These are phyloP conservation scores for Drosophila sordidula DNA, from an alignment of 2,888 invertebrate species.

Conservation along the genomic window DNA sequence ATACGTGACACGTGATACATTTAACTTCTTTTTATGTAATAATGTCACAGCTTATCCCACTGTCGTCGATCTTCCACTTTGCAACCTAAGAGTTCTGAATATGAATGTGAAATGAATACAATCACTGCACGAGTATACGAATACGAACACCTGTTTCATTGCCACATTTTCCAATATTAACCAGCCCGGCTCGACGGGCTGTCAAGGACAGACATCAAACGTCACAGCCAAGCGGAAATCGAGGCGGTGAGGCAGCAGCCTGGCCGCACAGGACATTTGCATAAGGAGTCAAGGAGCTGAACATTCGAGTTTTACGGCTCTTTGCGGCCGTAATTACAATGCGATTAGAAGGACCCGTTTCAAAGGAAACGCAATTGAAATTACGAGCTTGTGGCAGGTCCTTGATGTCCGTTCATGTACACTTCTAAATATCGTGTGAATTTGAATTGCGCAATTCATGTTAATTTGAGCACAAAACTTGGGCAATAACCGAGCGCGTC, in stretches of 20 bases:
- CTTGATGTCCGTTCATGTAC: constrained; percentile 20
- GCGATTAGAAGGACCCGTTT: constrained; percentile 39
- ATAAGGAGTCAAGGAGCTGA: constrained; percentile 22
- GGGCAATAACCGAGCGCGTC: constrained; percentile 49
- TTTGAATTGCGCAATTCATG: constrained; percentile 66
- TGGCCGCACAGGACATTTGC: constrained; percentile 34
- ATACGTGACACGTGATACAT: constrained; percentile 62
- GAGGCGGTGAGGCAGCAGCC: neutral
- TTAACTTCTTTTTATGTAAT: constrained; percentile 46
- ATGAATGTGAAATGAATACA: constrained; percentile 5
- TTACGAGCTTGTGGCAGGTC: constrained; percentile 4
- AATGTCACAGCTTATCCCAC: constrained; percentile 2
- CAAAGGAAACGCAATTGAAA: constrained; percentile 41
- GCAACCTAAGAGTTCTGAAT: constrained; percentile 8
- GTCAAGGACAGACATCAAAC: constrained; percentile 28
- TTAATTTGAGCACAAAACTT: constrained; percentile 65
- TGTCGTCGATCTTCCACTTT: neutral
- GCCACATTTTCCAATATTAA: constrained; percentile 4
- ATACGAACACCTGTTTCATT: constrained; percentile 26
- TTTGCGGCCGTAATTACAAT: constrained; percentile 49
- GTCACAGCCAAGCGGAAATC: constrained; percentile 12
- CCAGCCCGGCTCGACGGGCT: constrained; percentile 8
- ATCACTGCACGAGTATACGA: constrained; percentile 6
- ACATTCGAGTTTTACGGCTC: constrained; percentile 19
- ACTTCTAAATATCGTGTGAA: constrained; percentile 61